These are phyloP conservation scores for Enoplolaimus lenunculus DNA, from an alignment of 2,888 invertebrate species.

Conservation along the genomic window DNA sequence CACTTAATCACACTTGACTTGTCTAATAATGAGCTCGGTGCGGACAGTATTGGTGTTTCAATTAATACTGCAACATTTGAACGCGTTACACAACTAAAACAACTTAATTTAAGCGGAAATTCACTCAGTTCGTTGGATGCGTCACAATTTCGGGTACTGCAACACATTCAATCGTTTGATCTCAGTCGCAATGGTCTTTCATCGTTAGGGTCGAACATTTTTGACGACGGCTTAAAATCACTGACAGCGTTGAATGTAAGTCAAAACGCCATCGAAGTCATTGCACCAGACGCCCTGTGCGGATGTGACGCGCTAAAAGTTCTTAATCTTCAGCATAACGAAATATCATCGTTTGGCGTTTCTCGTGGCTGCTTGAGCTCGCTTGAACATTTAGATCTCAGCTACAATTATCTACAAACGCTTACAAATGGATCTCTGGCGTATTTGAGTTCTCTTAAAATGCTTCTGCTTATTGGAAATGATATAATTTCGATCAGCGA, in stretches of 20 bases:
- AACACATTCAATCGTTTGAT: conserved; percentile 18
- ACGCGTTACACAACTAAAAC: conserved; percentile 20
- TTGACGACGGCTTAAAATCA: conserved; percentile 15
- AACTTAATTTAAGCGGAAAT: conserved; percentile 22
- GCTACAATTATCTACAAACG: conserved; percentile 11
- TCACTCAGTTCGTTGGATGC: conserved; percentile 11
- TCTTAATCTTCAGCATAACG: conserved; percentile 15
- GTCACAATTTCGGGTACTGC: conserved; percentile 18
- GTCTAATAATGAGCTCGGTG: conserved; percentile 19
- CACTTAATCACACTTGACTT: conserved; percentile 24
- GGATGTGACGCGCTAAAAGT: conserved; percentile 9
- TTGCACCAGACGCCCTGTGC: conserved; percentile 22
- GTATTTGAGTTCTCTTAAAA: conserved; percentile 5
- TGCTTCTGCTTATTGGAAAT: conserved; percentile 16
- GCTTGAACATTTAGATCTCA: conserved; percentile 15
- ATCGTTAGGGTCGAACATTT: conserved; percentile 22
- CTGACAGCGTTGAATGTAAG: conserved; percentile 22
- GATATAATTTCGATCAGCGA: conserved; percentile 13
- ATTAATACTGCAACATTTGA: conserved; percentile 22
- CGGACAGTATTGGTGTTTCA: background rate
- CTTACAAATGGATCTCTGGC: conserved; percentile 18
- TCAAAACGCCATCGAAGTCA: conserved; percentile 10
- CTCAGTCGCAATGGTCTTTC: conserved; percentile 12
- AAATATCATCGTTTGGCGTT: background rate
- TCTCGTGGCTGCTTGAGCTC: conserved; percentile 1